These are phyloP conservation scores for Atta cephalotes DNA, from an alignment of 1,140 invertebrate species.

Conservation along the genomic window DNA sequence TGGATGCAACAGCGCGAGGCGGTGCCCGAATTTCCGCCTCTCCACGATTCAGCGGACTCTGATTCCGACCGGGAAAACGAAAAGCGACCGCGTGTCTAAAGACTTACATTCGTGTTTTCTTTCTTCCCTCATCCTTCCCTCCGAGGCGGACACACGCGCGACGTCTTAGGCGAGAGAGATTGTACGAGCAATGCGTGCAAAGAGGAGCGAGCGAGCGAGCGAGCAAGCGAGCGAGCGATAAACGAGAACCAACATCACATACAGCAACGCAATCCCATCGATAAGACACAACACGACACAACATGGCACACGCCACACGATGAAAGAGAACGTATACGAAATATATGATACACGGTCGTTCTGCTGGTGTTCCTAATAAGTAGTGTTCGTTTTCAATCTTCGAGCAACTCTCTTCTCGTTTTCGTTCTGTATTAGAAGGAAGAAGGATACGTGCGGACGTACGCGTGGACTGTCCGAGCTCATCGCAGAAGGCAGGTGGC, in stretches of 20 bases:
- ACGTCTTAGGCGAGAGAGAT: slow-evolving; percentile 33
- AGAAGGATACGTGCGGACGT: slow-evolving; percentile 31
- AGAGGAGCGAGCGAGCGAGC: slow-evolving; percentile 41
- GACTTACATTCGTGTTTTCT: slow-evolving; percentile 20
- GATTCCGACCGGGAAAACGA: slow-evolving; percentile 86
- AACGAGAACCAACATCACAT: slow-evolving; percentile 26
- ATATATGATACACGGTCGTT: slow-evolving; percentile 63
- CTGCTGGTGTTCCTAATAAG: slow-evolving; percentile 61
- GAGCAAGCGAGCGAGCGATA: slow-evolving; percentile 3
- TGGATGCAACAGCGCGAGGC: slow-evolving; percentile 84
- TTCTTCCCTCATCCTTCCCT: not conserved
- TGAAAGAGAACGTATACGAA: slow-evolving; percentile 44
- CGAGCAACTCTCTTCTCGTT: slow-evolving; percentile 63
- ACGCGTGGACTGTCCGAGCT: not conserved
- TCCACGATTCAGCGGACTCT: slow-evolving; percentile 85
- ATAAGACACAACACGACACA: slow-evolving; percentile 51
- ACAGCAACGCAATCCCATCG: slow-evolving; percentile 2
- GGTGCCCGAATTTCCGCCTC: slow-evolving; percentile 84
- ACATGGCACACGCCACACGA: slow-evolving; percentile 15
- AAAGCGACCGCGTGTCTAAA: slow-evolving; percentile 84
- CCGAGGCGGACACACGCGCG: slow-evolving; percentile 32
- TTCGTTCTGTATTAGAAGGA: slow-evolving; percentile 37
- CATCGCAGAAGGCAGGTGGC: slow-evolving; percentile 1
- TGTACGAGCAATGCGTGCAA: slow-evolving; percentile 44
- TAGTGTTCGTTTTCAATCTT: slow-evolving; percentile 59